Evolutionary conservation across 1,140 invertebrate genomes (phyloP).

Genomic region (Himalopsyche phryganea): DNA sequence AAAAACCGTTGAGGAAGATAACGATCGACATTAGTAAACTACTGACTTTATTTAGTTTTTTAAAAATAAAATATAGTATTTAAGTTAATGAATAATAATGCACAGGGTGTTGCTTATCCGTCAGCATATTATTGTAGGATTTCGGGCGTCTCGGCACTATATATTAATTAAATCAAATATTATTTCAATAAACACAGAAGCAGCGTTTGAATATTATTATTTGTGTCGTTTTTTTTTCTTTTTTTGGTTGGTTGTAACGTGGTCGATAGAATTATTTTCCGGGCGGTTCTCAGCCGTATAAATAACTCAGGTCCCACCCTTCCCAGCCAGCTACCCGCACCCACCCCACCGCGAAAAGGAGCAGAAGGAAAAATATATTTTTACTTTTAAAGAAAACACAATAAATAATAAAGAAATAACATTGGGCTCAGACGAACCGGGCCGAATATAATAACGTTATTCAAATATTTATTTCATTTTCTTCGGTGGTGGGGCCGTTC

Average conservation of each 20-base stretch:
- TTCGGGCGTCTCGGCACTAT: too few relatives aligned
- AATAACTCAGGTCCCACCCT: constrained; percentile 11
- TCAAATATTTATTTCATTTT: constrained; percentile 36
- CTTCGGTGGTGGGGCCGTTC: constrained; percentile 27
- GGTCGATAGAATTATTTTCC: constrained; percentile 18
- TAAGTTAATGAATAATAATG: too few relatives aligned
- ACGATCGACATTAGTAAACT: too few relatives aligned
- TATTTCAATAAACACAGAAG: constrained; percentile 1
- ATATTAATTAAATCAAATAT: too few relatives aligned
- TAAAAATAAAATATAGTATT: too few relatives aligned
- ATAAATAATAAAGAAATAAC: constrained; percentile 36
- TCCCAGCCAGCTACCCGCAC: not conserved
- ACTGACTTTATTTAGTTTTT: too few relatives aligned
- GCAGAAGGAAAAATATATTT: constrained; percentile 29
- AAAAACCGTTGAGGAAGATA: too few relatives aligned
- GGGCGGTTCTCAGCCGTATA: constrained; percentile 8
- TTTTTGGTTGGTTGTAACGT: constrained; percentile 15
- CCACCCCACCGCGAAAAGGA: constrained; percentile 1
- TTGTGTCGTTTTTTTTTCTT: constrained; percentile 5
- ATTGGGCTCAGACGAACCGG: constrained; percentile 28
- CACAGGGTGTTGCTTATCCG: too few relatives aligned
- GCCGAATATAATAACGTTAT: constrained; percentile 34
- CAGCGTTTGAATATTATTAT: not conserved
- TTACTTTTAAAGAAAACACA: constrained; percentile 35
- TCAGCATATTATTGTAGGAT: too few relatives aligned